Evolutionary conservation across 2,113 vertebrate genomes (phyloP), one percentile per base, ranked within the genome.

Genomic region (Crocuta crocuta): DNA sequence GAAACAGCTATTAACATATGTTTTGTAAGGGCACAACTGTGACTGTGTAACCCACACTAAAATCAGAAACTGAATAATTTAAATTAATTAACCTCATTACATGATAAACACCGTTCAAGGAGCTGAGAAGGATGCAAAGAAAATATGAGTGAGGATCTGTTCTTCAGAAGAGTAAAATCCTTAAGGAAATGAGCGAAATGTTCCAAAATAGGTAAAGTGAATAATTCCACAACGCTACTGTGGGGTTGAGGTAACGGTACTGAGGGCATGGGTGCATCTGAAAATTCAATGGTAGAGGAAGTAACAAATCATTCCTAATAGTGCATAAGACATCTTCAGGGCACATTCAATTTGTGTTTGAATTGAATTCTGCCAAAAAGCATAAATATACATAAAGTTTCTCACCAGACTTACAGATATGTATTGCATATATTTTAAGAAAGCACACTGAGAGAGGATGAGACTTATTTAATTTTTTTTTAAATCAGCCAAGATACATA

Each of bases 381-480:
- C 2, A 23, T 43, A 53, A 91, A 39, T 12, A 33, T 48, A 17
- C 15, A 73, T 10, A 55, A 43, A 76, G 13, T 55, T 66, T 73
- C 45, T 68, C 26, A 58, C 23, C n/a, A 85, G 17, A 73, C 6
- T 80, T 53, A 28, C 10, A 50, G 23, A 8, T 15, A 45, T 65
- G 35, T 26, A 13, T 1, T 16, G 19, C 13, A 48, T 21, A 17
- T 65, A 61, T 43, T 85, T 50, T 82, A 28, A 81, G 15, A 82
- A 9, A 39, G 7, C 24, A 58, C 1, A 7, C 2, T 31, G 65
- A 15, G 50, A 50, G 26, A 91, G 24, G 53, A 95, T 73, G 19
- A 45, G 33, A n/a, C 39, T 89, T 50, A 35, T 48, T 65, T 87
- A 43, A 45, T 70, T 66, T 61, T 95, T 95, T 96, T 80, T 39